phyloP scores from a whole-genome alignment of 2,113 vertebrate genomes.

The Cyprinodon tularosa region DNA sequence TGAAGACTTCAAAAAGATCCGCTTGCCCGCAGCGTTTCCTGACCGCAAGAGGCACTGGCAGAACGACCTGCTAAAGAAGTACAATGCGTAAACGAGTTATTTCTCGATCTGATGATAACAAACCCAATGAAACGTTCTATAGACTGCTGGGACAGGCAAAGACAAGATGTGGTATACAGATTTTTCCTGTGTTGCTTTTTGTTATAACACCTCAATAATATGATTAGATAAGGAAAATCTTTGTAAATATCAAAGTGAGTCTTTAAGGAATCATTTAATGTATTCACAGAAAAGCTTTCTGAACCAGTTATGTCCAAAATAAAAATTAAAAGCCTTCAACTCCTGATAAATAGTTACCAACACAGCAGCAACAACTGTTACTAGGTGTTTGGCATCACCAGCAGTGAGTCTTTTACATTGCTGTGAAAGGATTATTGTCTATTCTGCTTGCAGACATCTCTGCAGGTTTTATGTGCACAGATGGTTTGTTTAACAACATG shows the following conservation, averaged over 20 bases:
- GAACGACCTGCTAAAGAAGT: slow-evolving; percentile 81
- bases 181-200: background rate
- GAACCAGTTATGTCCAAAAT: background rate
- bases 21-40: slow-evolving; percentile 78
- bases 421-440: too few relatives aligned
- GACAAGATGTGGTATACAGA: background rate
- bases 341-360: too few relatives aligned
- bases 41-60: slow-evolving; percentile 85
- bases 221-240: background rate
- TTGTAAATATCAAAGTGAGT: background rate
- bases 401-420: background rate
- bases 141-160: background rate
- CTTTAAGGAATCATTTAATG: background rate
- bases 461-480: too few relatives aligned
- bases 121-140: background rate
- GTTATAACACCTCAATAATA: background rate
- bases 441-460: too few relatives aligned
- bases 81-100: slow-evolving; percentile 72
- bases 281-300: background rate
- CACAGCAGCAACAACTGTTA: background rate
- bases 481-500: too few relatives aligned
- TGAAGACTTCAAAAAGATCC: slow-evolving; percentile 81
- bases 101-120: background rate
- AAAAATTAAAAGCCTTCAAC: background rate
- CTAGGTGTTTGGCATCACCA: background rate